A percentile compares a stretch with the other conserved stretches of the same genome.
Evolutionary conservation across 2,888 invertebrate genomes (phyloP).

Genomic region (Uropetala carovei): DNA sequence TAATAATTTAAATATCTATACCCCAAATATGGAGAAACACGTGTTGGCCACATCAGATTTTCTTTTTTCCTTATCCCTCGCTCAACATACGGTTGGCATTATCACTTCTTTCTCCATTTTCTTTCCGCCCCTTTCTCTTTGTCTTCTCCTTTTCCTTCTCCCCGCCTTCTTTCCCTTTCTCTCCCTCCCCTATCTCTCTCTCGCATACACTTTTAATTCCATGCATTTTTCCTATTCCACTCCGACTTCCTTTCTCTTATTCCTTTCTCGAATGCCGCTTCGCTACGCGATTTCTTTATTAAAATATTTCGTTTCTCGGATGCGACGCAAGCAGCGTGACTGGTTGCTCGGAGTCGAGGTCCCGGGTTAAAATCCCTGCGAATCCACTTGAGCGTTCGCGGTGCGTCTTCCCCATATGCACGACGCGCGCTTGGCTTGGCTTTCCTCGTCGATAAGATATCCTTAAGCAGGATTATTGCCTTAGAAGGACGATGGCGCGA

Average conservation of each 20-base stretch:
- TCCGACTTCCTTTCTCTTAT: not conserved
- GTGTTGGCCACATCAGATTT: too few species aligned
- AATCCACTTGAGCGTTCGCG: not conserved
- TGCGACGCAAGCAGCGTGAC: slow-evolving; percentile 1
- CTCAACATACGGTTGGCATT: too few species aligned
- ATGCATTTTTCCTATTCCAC: slow-evolving; percentile 1
- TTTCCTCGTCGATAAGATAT: not conserved
- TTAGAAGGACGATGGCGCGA: not conserved
- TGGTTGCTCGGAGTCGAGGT: not conserved
- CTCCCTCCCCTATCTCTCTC: slow-evolving; percentile 16
- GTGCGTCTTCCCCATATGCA: not conserved
- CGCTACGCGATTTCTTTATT: slow-evolving; percentile 32
- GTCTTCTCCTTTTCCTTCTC: not conserved
- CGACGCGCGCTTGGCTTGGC: slow-evolving; percentile 1
- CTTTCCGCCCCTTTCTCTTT: not conserved
- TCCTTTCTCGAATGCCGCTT: slow-evolving; percentile 21
- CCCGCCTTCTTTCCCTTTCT: not conserved
- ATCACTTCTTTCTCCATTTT: not conserved
- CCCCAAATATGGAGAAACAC: too few species aligned
- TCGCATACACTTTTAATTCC: slow-evolving; percentile 28
- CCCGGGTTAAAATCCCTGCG: slow-evolving; percentile 1
- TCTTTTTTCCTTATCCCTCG: not conserved
- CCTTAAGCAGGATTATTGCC: slow-evolving; percentile 29
- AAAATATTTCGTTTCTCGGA: not conserved
- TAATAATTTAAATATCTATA: too few species aligned